Base-by-base conservation (phyloP, 2,113 vertebrate genomes). In the Lanius ludovicianus region DNA sequence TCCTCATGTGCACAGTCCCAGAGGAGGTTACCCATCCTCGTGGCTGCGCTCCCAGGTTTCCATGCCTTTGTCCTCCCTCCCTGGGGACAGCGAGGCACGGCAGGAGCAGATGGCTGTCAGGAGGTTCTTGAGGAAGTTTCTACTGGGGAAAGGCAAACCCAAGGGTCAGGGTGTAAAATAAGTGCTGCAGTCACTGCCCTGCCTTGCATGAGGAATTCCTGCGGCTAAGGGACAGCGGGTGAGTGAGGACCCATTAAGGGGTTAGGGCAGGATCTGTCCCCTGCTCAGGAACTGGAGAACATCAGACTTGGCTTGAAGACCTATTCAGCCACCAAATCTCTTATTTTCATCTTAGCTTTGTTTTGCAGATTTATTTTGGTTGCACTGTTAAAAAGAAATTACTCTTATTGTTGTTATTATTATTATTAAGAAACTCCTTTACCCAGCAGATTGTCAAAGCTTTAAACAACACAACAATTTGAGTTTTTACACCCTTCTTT, bases 91-190 rank as follows among this genome's bases (percentile, higher is more conserved):
- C 2, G 4, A 44, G 65, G 33, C 39, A 14, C 1, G 2, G 53
- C 9, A 60, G 35, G 23, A 20, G 12, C 11, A 76, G 55, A 59
- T 15, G 37, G 18, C 8, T 70, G 65, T 46, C 22, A 63, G 42
- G 21, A 75, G 25, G 9, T 50, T 4, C 0, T 21, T 21, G 50
- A 12, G 20, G 49, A 75, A 25, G 2, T 64, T 79, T 44, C 2
- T 42, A 1, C 1, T 8, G 37, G 31, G 20, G 13, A 71, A 22
- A 18, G 3, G 25, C 15, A 30, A 68, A 7, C 0, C 4, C 3
- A 63, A 39, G 21, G 46, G 21, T 77, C 15, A 5, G 16, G 37
- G 28, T 37, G 27, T 11, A 7, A 35, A 28, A 49, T 6, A 1
- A 77, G 2, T 6, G 0, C 25, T 57, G 28, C 19, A 24, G 41